Evolutionary conservation across 2,113 vertebrate species (phyloP), one percentile per base, ranked within the genome.

Genomic region (Chinchilla lanigera): DNA sequence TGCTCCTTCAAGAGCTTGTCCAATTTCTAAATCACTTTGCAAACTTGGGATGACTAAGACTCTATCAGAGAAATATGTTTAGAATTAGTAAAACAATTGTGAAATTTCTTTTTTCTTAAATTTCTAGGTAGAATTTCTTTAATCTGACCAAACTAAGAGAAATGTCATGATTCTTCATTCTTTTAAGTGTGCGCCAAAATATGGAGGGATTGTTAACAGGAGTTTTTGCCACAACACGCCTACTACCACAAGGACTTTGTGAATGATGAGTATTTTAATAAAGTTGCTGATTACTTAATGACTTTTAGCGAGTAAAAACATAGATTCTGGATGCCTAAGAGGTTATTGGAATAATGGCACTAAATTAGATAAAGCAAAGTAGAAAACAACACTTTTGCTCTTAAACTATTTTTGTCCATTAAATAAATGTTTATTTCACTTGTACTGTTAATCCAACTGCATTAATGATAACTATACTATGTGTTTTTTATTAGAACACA

Each of bases 271-370:
- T 28, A 63, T 24, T 86, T 95, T 97, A 95, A 4, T 47, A 44
- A 85, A 41, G 20, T 67, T 97, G 86, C 91, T 95, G 54, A 94
- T 63, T 90, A 75, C 77, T 93, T 65, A 93, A 93, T 77, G 0
- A 93, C 73, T 96, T 97, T 50, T 78, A 98, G 97, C 69, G 93
- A 96, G 91, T 80, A 89, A 93, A 97, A 83, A 93, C 50, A 83
- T 7, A 65, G 88, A 78, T 88, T 92, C 82, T 26, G 44, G 86
- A 60, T 85, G 5, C 83, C 91, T 54, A 17, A 12, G 24, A 93
- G 77, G 87, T 96, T 92, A 87, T 65, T 89, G 38, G 71, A 84
- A 96, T 83, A 95, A 98, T 75, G 86, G 95, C 13, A 81, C 7
- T 75, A 2, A 86, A 94, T 58, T 86, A 78, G 33, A 41, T 97